Evolutionary conservation across 2,113 vertebrate genomes (phyloP).

Genomic region (Scolopax mira): DNA sequence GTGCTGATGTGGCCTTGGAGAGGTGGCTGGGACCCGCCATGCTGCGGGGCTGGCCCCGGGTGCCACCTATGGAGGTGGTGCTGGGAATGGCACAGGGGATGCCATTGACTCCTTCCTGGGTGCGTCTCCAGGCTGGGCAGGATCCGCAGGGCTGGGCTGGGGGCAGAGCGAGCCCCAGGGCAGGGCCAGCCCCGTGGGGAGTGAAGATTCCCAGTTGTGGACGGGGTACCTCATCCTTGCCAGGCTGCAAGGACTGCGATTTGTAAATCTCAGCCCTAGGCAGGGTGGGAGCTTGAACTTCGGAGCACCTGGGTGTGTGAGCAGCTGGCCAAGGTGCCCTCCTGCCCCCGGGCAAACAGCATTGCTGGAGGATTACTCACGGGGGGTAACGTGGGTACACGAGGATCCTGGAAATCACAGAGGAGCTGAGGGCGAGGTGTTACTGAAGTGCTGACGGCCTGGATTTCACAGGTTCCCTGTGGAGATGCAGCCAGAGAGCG

Average conservation of each 20-base stretch:
- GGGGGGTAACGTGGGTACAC: accelerated
- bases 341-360: background rate
- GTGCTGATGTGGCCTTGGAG: background rate
- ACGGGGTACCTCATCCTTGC: background rate
- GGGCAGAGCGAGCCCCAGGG: background rate
- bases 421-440: background rate
- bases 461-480: background rate
- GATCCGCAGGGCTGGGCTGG: background rate
- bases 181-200: background rate
- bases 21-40: accelerated
- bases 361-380: background rate
- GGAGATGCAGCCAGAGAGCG: background rate
- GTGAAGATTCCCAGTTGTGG: accelerated
- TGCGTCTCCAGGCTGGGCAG: background rate
- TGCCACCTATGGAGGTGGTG: accelerated
- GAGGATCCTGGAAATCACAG: background rate
- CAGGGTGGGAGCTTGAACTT: conserved; percentile 32
- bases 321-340: background rate
- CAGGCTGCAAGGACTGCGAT: too few species aligned
- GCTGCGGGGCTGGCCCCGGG: background rate
- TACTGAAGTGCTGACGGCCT: background rate
- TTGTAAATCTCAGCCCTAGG: background rate
- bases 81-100: background rate
- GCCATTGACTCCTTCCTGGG: background rate
- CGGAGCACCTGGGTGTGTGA: background rate